Evolutionary conservation across 2,888 invertebrate genomes (phyloP).

Genomic region (Uropetala carovei): DNA sequence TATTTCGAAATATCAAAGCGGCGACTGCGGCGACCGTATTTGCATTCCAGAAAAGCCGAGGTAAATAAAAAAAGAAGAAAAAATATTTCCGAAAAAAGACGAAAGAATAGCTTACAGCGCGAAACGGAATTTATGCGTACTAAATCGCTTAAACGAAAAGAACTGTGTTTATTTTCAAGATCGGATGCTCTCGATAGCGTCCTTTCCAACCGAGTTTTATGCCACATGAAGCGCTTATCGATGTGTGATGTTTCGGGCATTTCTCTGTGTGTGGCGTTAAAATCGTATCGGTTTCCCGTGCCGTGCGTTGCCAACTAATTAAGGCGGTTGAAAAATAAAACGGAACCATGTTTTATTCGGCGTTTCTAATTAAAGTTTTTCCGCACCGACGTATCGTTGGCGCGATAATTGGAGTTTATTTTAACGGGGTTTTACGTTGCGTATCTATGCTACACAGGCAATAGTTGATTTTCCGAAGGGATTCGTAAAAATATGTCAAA

Average conservation of each 20-base stretch:
- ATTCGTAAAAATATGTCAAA: slow-evolving; percentile 47
- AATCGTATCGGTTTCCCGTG: slow-evolving; percentile 56
- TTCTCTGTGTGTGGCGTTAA: slow-evolving; percentile 37
- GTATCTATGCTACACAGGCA: slow-evolving; percentile 44
- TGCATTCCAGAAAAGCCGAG: slow-evolving; percentile 53
- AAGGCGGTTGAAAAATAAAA: slow-evolving; percentile 45
- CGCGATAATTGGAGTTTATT: slow-evolving; percentile 49
- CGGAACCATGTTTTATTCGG: slow-evolving; percentile 48
- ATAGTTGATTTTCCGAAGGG: slow-evolving; percentile 29
- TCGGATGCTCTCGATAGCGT: slow-evolving; percentile 52
- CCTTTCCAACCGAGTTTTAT: slow-evolving; percentile 48
- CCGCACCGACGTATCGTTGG: slow-evolving; percentile 34
- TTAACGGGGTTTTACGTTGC: slow-evolving; percentile 47
- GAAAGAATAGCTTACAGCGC: slow-evolving; percentile 56
- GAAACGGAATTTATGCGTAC: slow-evolving; percentile 61
- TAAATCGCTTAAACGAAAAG: slow-evolving; percentile 64
- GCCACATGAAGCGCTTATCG: slow-evolving; percentile 58
- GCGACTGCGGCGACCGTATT: slow-evolving; percentile 49
- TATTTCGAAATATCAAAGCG: slow-evolving; percentile 61
- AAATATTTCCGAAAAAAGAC: neutral
- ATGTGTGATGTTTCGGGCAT: slow-evolving; percentile 53
- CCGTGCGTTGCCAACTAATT: slow-evolving; percentile 50
- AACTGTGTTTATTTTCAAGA: slow-evolving; percentile 63
- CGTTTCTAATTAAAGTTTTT: slow-evolving; percentile 63
- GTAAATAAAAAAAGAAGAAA: slow-evolving; percentile 12